Conservation (phyloP, 2,113 vertebrate genomes). For the Prinia subflava region DNA sequence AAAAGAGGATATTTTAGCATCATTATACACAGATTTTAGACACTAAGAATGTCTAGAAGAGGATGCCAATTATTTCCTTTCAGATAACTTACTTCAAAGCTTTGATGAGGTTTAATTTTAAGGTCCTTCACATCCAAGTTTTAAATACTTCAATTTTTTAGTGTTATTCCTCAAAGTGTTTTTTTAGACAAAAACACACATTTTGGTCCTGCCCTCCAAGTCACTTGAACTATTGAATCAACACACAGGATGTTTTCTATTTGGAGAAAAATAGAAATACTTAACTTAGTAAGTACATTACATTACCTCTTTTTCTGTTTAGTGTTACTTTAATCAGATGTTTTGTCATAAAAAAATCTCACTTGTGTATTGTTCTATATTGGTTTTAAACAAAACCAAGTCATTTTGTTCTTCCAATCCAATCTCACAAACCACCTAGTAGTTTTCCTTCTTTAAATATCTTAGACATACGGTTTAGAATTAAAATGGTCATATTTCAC, state of each 20-base stretch:
- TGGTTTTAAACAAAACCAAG: background rate
- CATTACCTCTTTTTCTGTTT: background rate
- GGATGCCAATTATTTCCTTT: background rate
- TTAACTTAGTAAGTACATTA: background rate
- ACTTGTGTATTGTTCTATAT: background rate
- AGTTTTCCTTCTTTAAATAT: background rate
- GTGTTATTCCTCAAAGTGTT: background rate
- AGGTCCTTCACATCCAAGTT: background rate
- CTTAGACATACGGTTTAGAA: background rate
- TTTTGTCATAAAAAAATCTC: background rate
- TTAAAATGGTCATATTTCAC: background rate
- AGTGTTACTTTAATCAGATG: background rate
- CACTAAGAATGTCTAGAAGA: background rate
- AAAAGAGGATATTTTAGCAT: background rate
- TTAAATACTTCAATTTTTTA: background rate
- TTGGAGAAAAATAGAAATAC: background rate
- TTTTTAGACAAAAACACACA: background rate
- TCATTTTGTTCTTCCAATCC: background rate
- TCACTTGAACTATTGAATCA: background rate
- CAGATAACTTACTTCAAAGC: background rate
- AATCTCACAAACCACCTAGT: background rate
- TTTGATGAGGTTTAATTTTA: background rate
- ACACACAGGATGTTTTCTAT: background rate
- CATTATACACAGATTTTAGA: background rate
- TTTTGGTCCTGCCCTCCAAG: background rate